Evolutionary conservation across 2,113 vertebrate genomes (phyloP), one percentile per base, ranked within the genome.

Genomic region (Phrynocephalus versicolor): DNA sequence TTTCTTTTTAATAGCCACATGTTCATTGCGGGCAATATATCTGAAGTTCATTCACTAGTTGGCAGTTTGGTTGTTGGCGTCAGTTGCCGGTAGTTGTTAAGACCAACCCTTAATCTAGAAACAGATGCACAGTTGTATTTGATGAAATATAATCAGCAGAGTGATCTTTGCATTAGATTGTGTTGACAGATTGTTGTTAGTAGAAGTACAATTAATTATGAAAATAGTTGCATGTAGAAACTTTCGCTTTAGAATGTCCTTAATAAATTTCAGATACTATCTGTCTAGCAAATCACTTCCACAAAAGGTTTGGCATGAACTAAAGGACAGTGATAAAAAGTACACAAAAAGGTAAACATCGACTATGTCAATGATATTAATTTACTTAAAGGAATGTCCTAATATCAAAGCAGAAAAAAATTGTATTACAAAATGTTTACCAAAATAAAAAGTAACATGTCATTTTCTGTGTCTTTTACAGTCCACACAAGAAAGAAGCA

Each of bases 231-330:
- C 18, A 5, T 80, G 14, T 21, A 65, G 62, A 58, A 69, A 9
- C 4, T 6, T n/a, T 25, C 74, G 25, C 41, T 37, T 69, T 1
- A 19, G 67, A 90, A 81, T 62, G 89, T 95, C 87, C 94, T 96
- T 93, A 96, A 84, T 84, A 62, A 82, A 74, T 80, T 79, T 76
- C 89, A 97, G 96, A 33, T 96, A 96, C 60, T 97, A 96, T 88
- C 93, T 97, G 72, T 96, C 97, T 78, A 95, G 94, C 88, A 97
- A 97, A 83, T 94, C 97, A 25, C 93, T 97, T 89, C 94, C 96
- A 15, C 95, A 96, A 91, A 96, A 97, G 82, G 94, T 97, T 79
- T 98, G 98, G 97, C 88, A 95, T 67, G 96, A 95, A 57, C 97
- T 96, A 82, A 96, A 95, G 71, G 95, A 96, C 87, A 89, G 23